Evolutionary conservation across 1,140 invertebrate genomes (phyloP).

Genomic region (Wasmannia auropunctata): DNA sequence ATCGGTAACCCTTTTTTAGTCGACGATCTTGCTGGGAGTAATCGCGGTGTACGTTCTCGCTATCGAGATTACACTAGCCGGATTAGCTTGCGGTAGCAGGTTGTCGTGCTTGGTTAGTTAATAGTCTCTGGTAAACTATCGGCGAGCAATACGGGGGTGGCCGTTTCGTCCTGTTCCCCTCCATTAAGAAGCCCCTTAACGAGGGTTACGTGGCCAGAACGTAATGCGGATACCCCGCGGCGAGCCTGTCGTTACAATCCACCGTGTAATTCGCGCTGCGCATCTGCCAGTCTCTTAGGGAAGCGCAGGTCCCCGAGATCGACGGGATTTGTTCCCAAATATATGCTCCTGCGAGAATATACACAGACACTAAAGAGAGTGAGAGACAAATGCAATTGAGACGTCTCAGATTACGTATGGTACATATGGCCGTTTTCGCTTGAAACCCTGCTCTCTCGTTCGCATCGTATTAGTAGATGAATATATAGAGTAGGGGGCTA

Average conservation of each 20-base stretch:
- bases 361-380: neutral
- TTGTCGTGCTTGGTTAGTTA: slow-evolving; percentile 59
- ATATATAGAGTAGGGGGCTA: neutral
- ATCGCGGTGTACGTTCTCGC: slow-evolving; percentile 3
- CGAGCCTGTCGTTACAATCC: slow-evolving; percentile 66
- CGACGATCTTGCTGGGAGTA: slow-evolving; percentile 32
- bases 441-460: neutral
- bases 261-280: slow-evolving; percentile 68
- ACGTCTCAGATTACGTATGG: neutral
- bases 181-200: slow-evolving; percentile 75
- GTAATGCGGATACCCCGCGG: slow-evolving; percentile 66
- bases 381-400: neutral
- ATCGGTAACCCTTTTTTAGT: slow-evolving; percentile 22
- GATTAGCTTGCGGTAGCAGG: slow-evolving; percentile 63
- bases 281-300: slow-evolving; percentile 67
- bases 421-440: slow-evolving; percentile 13
- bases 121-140: slow-evolving; percentile 71
- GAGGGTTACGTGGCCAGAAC: slow-evolving; percentile 70
- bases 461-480: neutral
- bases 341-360: neutral
- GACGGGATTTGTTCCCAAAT: slow-evolving; percentile 15
- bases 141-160: slow-evolving; percentile 63
- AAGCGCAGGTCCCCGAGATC: slow-evolving; percentile 16
- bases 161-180: neutral
- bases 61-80: slow-evolving; percentile 61